A percentile compares a stretch with the other conserved stretches of the same genome.
phyloP scores from a whole-genome alignment of 2,113 vertebrate species.

The Catagonus wagneri region DNA sequence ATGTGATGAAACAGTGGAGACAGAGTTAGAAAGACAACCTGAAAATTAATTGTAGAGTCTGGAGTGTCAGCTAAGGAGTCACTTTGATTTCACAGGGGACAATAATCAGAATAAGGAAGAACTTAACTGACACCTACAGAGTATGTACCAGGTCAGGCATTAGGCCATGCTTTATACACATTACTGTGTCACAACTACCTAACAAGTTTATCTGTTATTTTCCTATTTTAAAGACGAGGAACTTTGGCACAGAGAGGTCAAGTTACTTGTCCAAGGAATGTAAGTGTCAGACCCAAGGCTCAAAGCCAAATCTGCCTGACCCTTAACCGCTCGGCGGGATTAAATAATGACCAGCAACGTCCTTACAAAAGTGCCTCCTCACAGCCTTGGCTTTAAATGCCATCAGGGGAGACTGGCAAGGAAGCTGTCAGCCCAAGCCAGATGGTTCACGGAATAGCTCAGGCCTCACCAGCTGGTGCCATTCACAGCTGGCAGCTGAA shows the following conservation, averaged over 20 bases:
- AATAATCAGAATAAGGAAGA: slow-evolving; percentile 8
- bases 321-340: not conserved
- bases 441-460: not conserved
- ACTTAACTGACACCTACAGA: not conserved
- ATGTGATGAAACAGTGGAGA: not conserved
- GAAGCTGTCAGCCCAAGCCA: not conserved
- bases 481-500: not conserved
- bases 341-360: not conserved
- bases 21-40: not conserved
- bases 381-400: not conserved
- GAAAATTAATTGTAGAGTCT: not conserved
- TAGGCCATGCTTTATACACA: not conserved
- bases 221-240: slow-evolving; percentile 10
- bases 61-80: not conserved
- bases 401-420: not conserved
- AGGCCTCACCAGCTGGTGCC: slow-evolving; percentile 4
- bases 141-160: not conserved
- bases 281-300: slow-evolving; percentile 1
- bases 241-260: not conserved
- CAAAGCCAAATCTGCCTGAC: not conserved
- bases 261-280: not conserved
- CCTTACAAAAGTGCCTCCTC: not conserved
- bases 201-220: not conserved
- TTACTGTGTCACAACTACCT: not conserved
- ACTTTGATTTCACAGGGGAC: not conserved